A percentile compares a stretch with the other conserved stretches of the same genome.
Evolutionary conservation across 2,888 invertebrate genomes (phyloP).

Genomic region (Mystacides longicornis): DNA sequence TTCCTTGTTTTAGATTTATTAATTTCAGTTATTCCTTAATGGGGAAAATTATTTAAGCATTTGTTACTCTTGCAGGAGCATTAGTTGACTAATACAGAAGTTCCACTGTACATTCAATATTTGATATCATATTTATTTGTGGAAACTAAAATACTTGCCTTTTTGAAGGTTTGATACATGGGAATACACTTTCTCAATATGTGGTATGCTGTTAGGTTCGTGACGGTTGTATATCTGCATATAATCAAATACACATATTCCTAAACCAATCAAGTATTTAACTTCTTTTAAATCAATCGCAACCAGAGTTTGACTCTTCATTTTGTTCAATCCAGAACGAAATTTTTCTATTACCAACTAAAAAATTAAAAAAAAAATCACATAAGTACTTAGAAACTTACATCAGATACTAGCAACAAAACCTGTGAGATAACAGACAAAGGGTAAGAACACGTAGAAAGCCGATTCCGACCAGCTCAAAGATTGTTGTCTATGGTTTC

Average conservation of each 20-base stretch:
- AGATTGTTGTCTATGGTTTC: too few relatives aligned
- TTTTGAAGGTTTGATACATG: slow-evolving; percentile 15
- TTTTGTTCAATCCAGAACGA: slow-evolving; percentile 10
- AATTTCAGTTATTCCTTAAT: too few relatives aligned
- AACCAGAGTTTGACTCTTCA: slow-evolving; percentile 14
- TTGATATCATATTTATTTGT: too few relatives aligned
- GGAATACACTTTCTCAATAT: slow-evolving; percentile 12
- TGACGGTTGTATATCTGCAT: slow-evolving; percentile 16
- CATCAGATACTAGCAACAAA: too few relatives aligned
- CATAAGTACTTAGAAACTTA: too few relatives aligned
- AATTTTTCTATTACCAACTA: slow-evolving; percentile 20
- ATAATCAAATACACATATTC: slow-evolving; percentile 21
- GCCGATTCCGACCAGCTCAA: too few relatives aligned
- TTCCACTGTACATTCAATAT: background rate
- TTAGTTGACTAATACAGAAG: background rate
- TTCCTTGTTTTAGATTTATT: too few relatives aligned
- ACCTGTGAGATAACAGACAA: too few relatives aligned
- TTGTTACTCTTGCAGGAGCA: too few relatives aligned
- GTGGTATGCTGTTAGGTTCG: slow-evolving; percentile 18
- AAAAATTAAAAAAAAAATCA: background rate
- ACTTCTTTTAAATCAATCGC: slow-evolving; percentile 12
- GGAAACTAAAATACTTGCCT: too few relatives aligned
- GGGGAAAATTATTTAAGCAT: too few relatives aligned
- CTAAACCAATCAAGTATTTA: slow-evolving; percentile 19
- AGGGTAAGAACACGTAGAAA: too few relatives aligned